Conservation (phyloP, 2,888 invertebrate species). For the Drosophila melanosoma region DNA sequence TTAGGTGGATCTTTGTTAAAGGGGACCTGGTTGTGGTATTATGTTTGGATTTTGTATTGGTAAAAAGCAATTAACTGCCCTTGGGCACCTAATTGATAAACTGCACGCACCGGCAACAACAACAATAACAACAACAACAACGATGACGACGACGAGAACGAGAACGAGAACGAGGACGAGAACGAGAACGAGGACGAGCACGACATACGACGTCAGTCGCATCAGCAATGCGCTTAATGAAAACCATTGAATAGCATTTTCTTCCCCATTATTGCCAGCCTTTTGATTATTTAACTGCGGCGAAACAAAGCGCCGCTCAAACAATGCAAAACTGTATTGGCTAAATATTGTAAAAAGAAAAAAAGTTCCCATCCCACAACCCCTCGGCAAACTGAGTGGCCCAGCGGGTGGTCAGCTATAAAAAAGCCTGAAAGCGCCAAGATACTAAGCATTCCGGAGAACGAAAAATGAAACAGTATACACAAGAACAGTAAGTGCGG, state of each 20-base stretch:
- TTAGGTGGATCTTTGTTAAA: background rate
- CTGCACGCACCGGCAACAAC: conserved; percentile 60
- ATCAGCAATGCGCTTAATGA: conserved; percentile 73
- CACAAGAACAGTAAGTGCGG: background rate
- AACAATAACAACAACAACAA: conserved; percentile 4
- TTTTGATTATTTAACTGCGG: conserved; percentile 59
- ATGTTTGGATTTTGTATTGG: conserved; percentile 25
- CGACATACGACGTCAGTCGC: conserved; percentile 39
- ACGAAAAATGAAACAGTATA: background rate
- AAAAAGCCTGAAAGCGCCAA: conserved; percentile 32
- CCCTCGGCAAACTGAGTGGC: background rate
- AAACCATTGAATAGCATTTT: conserved; percentile 59
- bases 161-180: conserved; percentile 1
- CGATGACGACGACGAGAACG: conserved; percentile 5
- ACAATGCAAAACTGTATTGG: conserved; percentile 74
- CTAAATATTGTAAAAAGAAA: conserved; percentile 66
- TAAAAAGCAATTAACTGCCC: conserved; percentile 74
- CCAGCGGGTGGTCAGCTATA: conserved; percentile 55
- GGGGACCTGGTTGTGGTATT: background rate
- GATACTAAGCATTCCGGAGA: conserved; percentile 32
- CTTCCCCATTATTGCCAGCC: conserved; percentile 5
- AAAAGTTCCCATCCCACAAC: background rate
- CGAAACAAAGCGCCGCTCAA: conserved; percentile 66
- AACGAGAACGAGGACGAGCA: conserved; percentile 4
- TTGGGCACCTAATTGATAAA: conserved; percentile 73